Evolutionary conservation across 2,113 vertebrate genomes (phyloP), one percentile per base, ranked within the genome.

Genomic region (Macquaria australasica): DNA sequence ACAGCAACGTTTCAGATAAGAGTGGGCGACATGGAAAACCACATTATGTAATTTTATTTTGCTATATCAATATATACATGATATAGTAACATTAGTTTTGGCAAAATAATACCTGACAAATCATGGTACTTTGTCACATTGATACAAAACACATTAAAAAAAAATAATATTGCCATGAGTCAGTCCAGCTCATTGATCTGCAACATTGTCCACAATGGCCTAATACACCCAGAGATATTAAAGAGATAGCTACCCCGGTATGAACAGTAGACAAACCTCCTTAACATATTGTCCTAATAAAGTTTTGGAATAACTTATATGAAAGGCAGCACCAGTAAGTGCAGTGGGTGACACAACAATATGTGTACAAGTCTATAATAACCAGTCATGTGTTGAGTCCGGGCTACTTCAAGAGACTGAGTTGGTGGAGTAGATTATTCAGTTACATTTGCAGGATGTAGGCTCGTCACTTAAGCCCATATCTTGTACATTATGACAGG

Each of bases 371-470:
- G 6, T 63, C n/a, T 39, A 1, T 51, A 55, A 63, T 37, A 69
- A 60, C 5, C 23, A 59, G 25, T 66, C 3, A 3, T 62, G 23
- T 59, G 10, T 70, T 69, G 41, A 71, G 60, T 75, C 18, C 28
- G 5, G 28, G 31, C 20, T 53, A 11, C 39, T 64, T 21, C 37
- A 67, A 55, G 18, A 73, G 31, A 45, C 62, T 25, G 64, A 67
- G 85, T 77, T 39, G 37, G 43, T 70, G 56, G 31, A 72, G 41
- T 55, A 41, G 48, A 81, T 83, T 77, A 69, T 70, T 78, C 37
- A 58, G 28, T 77, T 71, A 37, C 62, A 72, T 89, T 81, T 79
- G 58, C 45, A 74, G 82, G 72, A 86, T 86, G 83, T 63, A 58
- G 50, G 39, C 25, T n/a, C 10, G 31, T 72, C 77, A 74, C 67